Percentiles rank a stretch among this genome's conserved stretches.
These are phyloP conservation scores for Pristis pectinata DNA, from an alignment of 2,797 vertebrate species.

Conservation along the genomic window DNA sequence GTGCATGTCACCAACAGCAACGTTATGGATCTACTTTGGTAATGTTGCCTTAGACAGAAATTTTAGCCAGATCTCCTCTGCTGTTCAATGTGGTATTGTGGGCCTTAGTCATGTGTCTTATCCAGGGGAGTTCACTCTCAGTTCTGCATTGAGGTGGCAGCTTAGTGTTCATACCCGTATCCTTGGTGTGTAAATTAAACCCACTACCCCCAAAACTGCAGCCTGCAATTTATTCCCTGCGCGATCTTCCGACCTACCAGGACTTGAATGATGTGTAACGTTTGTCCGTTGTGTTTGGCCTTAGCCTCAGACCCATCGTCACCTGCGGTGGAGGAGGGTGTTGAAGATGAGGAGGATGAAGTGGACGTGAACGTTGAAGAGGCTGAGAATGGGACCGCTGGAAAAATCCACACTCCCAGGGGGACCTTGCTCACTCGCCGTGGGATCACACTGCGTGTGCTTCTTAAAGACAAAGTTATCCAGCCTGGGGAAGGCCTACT, in stretches of 20 bases:
- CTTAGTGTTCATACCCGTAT: neutral
- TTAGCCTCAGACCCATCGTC: constrained; percentile 19
- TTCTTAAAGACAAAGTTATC: constrained; percentile 84
- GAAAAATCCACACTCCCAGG: constrained; percentile 41
- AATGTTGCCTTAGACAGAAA: neutral
- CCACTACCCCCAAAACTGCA: neutral
- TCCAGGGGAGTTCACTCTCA: neutral
- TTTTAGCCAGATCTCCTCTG: neutral
- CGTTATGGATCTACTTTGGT: neutral
- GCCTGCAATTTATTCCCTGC: too few relatives aligned
- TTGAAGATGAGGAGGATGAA: constrained; percentile 62
- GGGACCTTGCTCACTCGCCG: constrained; percentile 78
- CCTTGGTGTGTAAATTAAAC: neutral
- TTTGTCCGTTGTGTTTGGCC: neutral
- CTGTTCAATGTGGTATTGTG: neutral
- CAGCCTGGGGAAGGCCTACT: constrained; percentile 81
- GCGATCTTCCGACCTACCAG: neutral
- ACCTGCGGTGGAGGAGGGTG: neutral
- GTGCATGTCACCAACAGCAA: neutral
- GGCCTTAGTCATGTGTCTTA: neutral
- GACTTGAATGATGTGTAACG: neutral
- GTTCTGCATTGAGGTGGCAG: neutral
- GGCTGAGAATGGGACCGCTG: constrained; percentile 38
- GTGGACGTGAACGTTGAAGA: constrained; percentile 58
- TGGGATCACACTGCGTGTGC: constrained; percentile 83